Evolutionary conservation across 2,797 vertebrate genomes (phyloP), one percentile per base, ranked within the genome.

Genomic region (Semaprochilodus insignis): DNA sequence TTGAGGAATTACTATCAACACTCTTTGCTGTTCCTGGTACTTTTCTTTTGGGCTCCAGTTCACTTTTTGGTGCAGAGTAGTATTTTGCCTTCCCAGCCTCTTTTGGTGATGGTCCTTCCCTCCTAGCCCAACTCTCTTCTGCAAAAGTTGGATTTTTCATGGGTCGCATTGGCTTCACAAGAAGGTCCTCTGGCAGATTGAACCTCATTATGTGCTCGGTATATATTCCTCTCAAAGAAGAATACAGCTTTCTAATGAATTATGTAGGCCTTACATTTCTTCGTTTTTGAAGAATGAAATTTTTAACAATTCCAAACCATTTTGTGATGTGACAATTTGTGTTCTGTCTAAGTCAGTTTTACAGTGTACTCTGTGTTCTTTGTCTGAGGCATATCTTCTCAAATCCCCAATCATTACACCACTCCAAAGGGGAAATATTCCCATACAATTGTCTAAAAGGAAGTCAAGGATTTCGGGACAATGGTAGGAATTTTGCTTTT

Each of bases 301-400:
- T 17, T 27, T 82, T 82, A 0, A 82, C 70, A 15, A 74, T 23
- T 14, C 52, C 25, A 84, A 79, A 85, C 80, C 76, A 85, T 27
- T 55, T 40, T 27, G 82, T 62, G 10, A 85, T 80, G 48, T 79
- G 70, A 23, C 71, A 85, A 21, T 85, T 85, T 0, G 84, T 85
- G 76, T 85, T 70, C n/a, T 71, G 31, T 25, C 40, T 13, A 55
- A 44, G n/a, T 25, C 23, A 54, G 36, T 36, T 63, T 16, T 66
- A 8, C 63, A 21, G 48, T 55, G n/a, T n/a, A n/a, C 34, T 77
- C 15, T 62, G 67, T 23, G 2, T 40, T 55, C 34, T 48, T 57
- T 77, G 51, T 66, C 48, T 4, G 21, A 52, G 17, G 59, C 67
- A 78, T 85, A 65, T 7, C 67, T 85, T 69, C 52, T 51, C 17